Evolutionary conservation across 2,797 vertebrate genomes (phyloP).

Genomic region (Percopsis omiscomaycus): DNA sequence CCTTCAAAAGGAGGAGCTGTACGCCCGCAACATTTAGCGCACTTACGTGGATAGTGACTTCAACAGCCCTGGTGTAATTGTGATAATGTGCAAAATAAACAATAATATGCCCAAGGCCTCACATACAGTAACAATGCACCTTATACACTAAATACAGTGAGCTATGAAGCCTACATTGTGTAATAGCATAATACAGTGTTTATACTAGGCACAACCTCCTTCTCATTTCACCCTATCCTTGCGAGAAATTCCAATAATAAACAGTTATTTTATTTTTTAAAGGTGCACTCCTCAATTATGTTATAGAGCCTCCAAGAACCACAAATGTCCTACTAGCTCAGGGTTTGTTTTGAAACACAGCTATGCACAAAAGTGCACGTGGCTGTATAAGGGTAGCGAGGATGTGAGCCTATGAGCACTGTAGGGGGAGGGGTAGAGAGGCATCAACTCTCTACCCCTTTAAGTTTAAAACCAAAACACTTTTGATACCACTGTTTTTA

Average conservation of each 20-base stretch:
- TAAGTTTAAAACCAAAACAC: no score
- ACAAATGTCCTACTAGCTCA: no score
- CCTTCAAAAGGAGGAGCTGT: constrained; percentile 7
- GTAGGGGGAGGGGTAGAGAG: no score
- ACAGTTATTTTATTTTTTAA: neutral
- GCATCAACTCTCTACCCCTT: no score
- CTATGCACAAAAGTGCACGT: no score
- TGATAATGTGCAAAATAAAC: neutral
- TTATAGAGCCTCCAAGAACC: neutral
- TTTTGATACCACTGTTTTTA: no score
- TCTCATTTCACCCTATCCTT: neutral
- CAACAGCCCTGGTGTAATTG: no score
- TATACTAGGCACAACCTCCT: neutral
- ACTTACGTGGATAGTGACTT: neutral
- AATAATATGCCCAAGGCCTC: neutral
- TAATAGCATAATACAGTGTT: neutral
- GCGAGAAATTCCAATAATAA: neutral
- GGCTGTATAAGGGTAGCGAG: no score
- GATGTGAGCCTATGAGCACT: no score
- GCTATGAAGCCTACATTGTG: constrained; percentile 7
- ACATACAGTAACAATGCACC: neutral
- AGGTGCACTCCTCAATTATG: no score
- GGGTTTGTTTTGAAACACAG: no score
- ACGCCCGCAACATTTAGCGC: neutral
- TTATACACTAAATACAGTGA: neutral